phyloP scores from a whole-genome alignment of 2,797 vertebrate species.

The Sebastes glaucus region DNA sequence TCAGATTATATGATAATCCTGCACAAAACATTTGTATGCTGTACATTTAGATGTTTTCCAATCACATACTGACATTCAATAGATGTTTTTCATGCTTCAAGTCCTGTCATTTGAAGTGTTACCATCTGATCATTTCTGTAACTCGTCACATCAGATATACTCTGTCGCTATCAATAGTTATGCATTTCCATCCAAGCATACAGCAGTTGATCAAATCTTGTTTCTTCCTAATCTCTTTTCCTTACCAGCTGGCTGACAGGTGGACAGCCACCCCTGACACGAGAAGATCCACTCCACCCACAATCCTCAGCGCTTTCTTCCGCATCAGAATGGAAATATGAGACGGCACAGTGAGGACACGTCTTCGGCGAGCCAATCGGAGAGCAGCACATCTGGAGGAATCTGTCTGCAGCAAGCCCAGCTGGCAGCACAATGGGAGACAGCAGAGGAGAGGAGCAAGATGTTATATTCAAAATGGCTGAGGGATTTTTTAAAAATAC shows the following conservation, averaged over 20 bases:
- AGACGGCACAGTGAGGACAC: conserved; percentile 54
- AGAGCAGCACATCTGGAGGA: conserved; percentile 79
- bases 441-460: conserved; percentile 36
- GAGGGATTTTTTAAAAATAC: background rate
- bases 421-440: conserved; percentile 54
- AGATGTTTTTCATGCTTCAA: background rate
- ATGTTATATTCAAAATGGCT: conserved; percentile 65
- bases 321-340: conserved; percentile 64
- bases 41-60: background rate
- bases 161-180: background rate
- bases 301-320: conserved; percentile 43
- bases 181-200: background rate
- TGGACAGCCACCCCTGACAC: conserved; percentile 55
- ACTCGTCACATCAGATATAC: background rate
- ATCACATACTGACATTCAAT: background rate
- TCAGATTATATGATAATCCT: background rate
- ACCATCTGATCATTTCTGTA: background rate
- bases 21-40: background rate
- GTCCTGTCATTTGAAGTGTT: background rate
- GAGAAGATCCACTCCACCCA: conserved; percentile 51
- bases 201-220: background rate
- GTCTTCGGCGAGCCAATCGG: conserved; percentile 52
- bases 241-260: conserved; percentile 67
- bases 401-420: conserved; percentile 62
- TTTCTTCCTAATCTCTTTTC: conserved; percentile 3